Evolutionary conservation across 92 coral and sea anemone genomes (phyloP), one percentile per base, ranked within the genome.

Genomic region (Epizoanthus scotinus): DNA sequence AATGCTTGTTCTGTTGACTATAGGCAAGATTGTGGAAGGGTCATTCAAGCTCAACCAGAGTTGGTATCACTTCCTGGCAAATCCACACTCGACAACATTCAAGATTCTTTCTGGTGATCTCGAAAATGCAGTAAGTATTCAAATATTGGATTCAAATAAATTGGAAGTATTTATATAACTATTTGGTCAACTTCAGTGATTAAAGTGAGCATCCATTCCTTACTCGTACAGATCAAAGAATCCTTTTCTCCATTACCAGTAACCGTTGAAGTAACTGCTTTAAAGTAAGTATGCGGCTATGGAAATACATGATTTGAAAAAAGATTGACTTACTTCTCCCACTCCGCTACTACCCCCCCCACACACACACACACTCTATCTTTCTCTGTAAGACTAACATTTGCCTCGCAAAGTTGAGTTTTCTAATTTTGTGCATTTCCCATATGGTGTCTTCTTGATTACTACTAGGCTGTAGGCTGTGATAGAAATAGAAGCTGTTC

Each of bases 21-120:
- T 64, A 84, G 86, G 73, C 57, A 60, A 70, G 78, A 56, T 79
- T 10, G 68, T 87, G 22, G 79, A 85, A 80, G 97, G 97, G 20
- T 75, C 83, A 18, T 70, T 92, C 66, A 85, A 82, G 53, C 78
- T 92, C 21, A 89, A 92, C 74, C 87, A 90, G 68, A 85, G 90
- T 24, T 92, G 97, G 97, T 92, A 92, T 49, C 94, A 87, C 24
- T 92, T 85, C 66, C 88, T 92, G 86, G 97, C 87, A 68, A 87
- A 92, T 53, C 80, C 86, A 6, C 79, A 81, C 63, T 86, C 94
- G 19, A 84, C 91, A 61, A 90, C 97, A 8, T 89, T 87, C 69
- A 87, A 86, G 84, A 92, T 90, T 67, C 79, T 92, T 60, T 87
- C 93, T 29, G 91, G 87, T 27, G 91, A 83, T 22, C 80, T 92